Evolutionary conservation across 2,113 vertebrate species (phyloP).

Genomic region (Genyomyrus donnyi): DNA sequence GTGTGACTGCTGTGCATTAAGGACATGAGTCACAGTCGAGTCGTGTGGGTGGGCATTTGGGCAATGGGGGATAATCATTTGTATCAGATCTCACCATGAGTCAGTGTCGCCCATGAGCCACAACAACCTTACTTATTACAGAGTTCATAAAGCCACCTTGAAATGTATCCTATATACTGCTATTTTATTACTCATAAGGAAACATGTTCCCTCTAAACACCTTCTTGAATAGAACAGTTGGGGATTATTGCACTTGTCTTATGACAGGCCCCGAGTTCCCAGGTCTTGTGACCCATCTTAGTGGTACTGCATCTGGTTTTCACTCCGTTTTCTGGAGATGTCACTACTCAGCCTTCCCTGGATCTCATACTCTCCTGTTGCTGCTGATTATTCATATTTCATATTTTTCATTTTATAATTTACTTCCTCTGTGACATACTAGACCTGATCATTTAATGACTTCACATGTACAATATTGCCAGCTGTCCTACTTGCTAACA

Average conservation of each 20-base stretch:
- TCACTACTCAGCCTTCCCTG: conserved; percentile 26
- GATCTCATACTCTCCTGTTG: conserved; percentile 22
- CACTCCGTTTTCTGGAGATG: conserved; percentile 28
- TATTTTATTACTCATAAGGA: neutral
- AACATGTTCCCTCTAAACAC: neutral
- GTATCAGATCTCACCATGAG: conserved; percentile 10
- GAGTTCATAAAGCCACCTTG: neutral
- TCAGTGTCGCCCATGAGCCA: neutral
- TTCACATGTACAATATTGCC: neutral
- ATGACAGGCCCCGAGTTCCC: neutral
- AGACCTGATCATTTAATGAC: neutral
- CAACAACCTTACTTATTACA: neutral
- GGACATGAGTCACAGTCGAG: neutral
- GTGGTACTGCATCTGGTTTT: neutral
- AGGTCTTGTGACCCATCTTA: neutral
- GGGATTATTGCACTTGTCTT: neutral
- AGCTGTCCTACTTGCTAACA: neutral
- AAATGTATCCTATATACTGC: neutral
- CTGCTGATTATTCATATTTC: neutral
- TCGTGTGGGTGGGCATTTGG: neutral
- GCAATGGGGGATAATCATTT: neutral
- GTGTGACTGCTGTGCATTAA: neutral
- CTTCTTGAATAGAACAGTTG: neutral
- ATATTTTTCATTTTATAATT: neutral
- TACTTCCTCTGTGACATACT: neutral